These are phyloP conservation scores for Dugesia japonica DNA, from an alignment of 2,888 invertebrate genomes.

Conservation along the genomic window DNA sequence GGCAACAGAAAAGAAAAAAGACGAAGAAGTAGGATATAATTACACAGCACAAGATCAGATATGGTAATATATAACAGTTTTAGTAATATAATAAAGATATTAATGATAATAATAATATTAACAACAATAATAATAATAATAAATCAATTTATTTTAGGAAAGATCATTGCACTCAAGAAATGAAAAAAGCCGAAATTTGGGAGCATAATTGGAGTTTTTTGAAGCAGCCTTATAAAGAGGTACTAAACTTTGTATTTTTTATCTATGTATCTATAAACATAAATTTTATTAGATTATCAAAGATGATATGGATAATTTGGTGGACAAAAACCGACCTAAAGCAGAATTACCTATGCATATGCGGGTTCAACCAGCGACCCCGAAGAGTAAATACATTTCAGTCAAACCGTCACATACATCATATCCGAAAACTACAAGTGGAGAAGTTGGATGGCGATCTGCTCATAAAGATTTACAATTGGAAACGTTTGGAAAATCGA, in stretches of 20 bases:
- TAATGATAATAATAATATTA: too few species aligned
- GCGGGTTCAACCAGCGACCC: conserved; percentile 41
- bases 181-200: conserved; percentile 40
- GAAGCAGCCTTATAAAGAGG: conserved; percentile 42
- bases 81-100: too few species aligned
- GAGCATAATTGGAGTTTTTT: conserved; percentile 43
- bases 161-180: conserved; percentile 42
- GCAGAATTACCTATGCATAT: conserved; percentile 37
- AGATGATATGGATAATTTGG: conserved; percentile 39
- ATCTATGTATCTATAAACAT: conserved; percentile 20
- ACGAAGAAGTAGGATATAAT: neutral
- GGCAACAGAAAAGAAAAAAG: neutral
- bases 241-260: conserved; percentile 37
- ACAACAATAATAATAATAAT: too few species aligned
- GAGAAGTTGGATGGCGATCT: conserved; percentile 45
- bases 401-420: conserved; percentile 43
- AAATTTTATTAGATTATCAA: conserved; percentile 40
- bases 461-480: conserved; percentile 38
- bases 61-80: neutral
- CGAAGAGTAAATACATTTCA: conserved; percentile 42
- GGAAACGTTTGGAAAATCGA: conserved; percentile 44
- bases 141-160: conserved; percentile 39
- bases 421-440: conserved; percentile 42
- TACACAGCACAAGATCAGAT: conserved; percentile 4
- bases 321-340: conserved; percentile 10